A percentile compares a stretch with the other conserved stretches of the same genome.
Evolutionary conservation across 2,888 invertebrate species (phyloP).

Genomic region (Molorchus minor): DNA sequence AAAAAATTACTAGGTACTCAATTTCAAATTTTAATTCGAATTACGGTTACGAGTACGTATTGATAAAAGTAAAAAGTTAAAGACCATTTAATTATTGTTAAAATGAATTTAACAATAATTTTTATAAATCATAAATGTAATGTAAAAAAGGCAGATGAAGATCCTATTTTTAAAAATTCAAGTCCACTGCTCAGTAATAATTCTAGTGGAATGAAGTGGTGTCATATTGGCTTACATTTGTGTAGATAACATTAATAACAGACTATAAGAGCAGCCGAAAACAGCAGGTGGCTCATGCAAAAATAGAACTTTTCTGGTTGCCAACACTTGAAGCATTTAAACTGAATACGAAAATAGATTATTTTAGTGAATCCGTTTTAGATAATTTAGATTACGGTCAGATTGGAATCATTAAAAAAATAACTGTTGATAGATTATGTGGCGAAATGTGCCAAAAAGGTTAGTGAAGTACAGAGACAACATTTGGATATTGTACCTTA

Average conservation of each 20-base stretch:
- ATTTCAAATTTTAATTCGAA: no score
- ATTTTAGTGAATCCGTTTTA: slow-evolving; percentile 32
- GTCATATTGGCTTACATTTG: slow-evolving; percentile 11
- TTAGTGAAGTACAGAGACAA: no score
- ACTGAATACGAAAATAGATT: slow-evolving; percentile 42
- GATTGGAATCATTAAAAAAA: no score
- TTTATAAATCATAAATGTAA: no score
- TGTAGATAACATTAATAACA: slow-evolving; percentile 16
- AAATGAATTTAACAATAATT: no score
- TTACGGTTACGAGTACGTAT: no score
- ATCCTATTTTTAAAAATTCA: slow-evolving; percentile 7
- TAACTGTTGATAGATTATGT: no score
- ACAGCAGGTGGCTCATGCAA: slow-evolving; percentile 48
- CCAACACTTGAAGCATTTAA: slow-evolving; percentile 45
- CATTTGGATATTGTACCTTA: slow-evolving; percentile 71
- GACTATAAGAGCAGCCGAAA: slow-evolving; percentile 35
- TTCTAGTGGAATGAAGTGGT: slow-evolving; percentile 35
- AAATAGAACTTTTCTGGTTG: slow-evolving; percentile 49
- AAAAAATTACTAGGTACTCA: no score
- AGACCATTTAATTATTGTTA: no score
- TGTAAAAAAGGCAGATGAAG: not conserved
- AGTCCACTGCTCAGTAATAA: slow-evolving; percentile 39
- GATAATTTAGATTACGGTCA: slow-evolving; percentile 8
- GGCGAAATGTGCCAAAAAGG: no score
- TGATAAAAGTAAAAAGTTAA: no score